Conservation (phyloP, 2,888 invertebrate species). For the Steromphala cineraria region DNA sequence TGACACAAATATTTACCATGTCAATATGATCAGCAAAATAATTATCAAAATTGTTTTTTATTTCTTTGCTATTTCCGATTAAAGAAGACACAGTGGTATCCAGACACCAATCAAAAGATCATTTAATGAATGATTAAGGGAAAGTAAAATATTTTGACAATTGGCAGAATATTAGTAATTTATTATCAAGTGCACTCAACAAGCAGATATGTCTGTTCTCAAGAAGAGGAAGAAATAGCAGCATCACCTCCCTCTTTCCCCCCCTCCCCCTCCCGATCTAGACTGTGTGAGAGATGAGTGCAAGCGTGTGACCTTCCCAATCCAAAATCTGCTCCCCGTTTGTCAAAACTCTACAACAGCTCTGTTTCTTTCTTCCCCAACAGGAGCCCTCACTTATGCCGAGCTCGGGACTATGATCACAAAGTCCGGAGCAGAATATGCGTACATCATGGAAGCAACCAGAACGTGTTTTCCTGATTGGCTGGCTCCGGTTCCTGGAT, state of each 20-base stretch:
- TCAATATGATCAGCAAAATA: too few species aligned
- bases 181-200: too few species aligned
- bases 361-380: neutral
- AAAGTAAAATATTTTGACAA: too few species aligned
- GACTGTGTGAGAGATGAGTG: neutral
- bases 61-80: too few species aligned
- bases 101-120: too few species aligned
- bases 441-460: constrained; percentile 77
- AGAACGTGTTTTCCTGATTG: constrained; percentile 47
- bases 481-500: constrained; percentile 77
- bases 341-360: neutral
- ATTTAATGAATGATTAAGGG: too few species aligned
- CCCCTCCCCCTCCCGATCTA: neutral
- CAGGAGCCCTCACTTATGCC: constrained; percentile 87
- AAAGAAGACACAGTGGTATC: too few species aligned
- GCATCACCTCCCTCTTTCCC: neutral
- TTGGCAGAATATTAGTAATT: too few species aligned
- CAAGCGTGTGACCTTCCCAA: neutral
- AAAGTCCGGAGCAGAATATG: constrained; percentile 88
- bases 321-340: neutral
- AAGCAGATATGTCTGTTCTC: too few species aligned
- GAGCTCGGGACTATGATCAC: constrained; percentile 88
- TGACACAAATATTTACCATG: too few species aligned
- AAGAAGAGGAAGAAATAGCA: too few species aligned
- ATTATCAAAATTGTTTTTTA: too few species aligned